phyloP scores from a whole-genome alignment of 2,888 invertebrate species.

The Cheilosia vernalis region DNA sequence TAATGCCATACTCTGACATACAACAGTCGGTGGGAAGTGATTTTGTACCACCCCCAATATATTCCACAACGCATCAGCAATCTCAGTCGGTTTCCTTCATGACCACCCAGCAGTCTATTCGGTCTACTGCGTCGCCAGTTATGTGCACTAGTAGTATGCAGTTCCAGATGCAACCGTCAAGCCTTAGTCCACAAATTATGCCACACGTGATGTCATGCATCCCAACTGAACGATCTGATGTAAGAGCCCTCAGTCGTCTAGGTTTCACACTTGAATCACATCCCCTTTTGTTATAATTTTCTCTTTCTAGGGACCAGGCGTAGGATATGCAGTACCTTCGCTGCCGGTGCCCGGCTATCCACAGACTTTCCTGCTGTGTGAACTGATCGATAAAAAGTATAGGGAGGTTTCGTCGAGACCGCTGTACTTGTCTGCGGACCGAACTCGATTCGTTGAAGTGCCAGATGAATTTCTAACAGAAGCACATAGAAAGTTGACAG shows the following conservation, averaged over 20 bases:
- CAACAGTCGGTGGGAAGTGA: constrained; percentile 14
- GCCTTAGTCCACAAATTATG: constrained; percentile 7
- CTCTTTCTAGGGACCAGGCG: constrained; percentile 43
- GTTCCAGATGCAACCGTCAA: constrained; percentile 19
- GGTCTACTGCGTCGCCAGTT: constrained; percentile 37
- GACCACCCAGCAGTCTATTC: constrained; percentile 26
- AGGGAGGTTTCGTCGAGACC: constrained; percentile 88
- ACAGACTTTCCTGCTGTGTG: constrained; percentile 88
- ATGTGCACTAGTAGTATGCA: constrained; percentile 28
- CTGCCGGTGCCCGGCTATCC: constrained; percentile 89
- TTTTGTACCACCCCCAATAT: constrained; percentile 32
- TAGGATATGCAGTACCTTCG: constrained; percentile 86
- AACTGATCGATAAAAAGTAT: constrained; percentile 87
- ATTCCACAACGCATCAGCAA: constrained; percentile 41
- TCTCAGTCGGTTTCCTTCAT: constrained; percentile 34
- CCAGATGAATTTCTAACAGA: constrained; percentile 77
- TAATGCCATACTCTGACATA: constrained; percentile 10
- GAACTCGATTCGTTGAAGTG: constrained; percentile 75
- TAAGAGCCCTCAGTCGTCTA: constrained; percentile 6
- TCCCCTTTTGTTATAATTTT: constrained; percentile 1
- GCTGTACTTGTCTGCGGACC: constrained; percentile 80
- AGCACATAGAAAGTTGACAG: constrained; percentile 52
- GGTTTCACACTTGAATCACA: constrained; percentile 9
- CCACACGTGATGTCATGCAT: constrained; percentile 15
- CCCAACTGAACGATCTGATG: constrained; percentile 40